These are phyloP conservation scores for Nematostella vectensis DNA, from an alignment of 92 coral and sea anemone species.

Conservation along the genomic window DNA sequence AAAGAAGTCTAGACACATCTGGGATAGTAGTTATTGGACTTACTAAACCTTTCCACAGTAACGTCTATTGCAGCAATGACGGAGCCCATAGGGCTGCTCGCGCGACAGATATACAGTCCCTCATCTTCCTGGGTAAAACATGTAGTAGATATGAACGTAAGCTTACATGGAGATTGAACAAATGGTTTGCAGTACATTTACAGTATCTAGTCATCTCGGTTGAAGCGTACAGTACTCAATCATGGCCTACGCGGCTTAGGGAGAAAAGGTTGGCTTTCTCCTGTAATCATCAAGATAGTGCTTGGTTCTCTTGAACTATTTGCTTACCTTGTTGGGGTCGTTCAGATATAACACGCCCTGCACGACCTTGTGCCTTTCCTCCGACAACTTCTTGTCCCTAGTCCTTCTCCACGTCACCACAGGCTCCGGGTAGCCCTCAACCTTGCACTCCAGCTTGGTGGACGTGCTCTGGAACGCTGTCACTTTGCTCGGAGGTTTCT, in stretches of 20 bases:
- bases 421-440: conserved; percentile 60
- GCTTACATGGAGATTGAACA: too few relatives aligned
- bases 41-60: conserved; percentile 45
- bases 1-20: too few relatives aligned
- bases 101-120: conserved; percentile 70
- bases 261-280: too few relatives aligned
- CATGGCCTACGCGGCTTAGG: too few relatives aligned
- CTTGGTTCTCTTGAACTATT: too few relatives aligned
- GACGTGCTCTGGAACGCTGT: conserved; percentile 50
- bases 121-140: conserved; percentile 44
- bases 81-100: conserved; percentile 50
- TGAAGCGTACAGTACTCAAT: too few relatives aligned
- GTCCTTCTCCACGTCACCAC: conserved; percentile 61
- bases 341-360: conserved; percentile 37
- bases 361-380: conserved; percentile 38
- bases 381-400: conserved; percentile 49
- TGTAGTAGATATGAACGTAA: too few relatives aligned
- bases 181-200: too few relatives aligned
- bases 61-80: conserved; percentile 56
- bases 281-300: too few relatives aligned
- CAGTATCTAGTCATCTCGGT: too few relatives aligned
- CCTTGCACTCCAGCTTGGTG: conserved; percentile 46
- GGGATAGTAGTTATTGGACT: too few relatives aligned
- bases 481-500: conserved; percentile 22
- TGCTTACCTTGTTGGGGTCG: conserved; percentile 36